Base-by-base conservation (phyloP, 92 coral and sea anemone genomes). In the Zoanthus gigantus region DNA sequence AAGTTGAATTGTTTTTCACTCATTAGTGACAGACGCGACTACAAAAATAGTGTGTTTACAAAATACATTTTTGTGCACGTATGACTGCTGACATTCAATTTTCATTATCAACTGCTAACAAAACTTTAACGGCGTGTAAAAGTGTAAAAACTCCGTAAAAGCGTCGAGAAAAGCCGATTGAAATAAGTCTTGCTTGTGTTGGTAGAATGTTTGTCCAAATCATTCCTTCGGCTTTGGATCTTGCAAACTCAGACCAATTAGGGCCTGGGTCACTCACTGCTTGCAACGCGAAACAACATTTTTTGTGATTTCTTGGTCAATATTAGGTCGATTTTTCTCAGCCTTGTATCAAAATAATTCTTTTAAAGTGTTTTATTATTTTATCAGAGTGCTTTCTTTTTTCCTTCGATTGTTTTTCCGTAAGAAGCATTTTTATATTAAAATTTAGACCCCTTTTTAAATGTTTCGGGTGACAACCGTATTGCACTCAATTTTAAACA, bases 321-420 rank as follows among this genome's bases (percentile, higher is more conserved):
- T 71, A 71, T 71, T 71, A 5, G 75, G 14, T 71, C 75, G 48
- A 71, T 71, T 71, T 71, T 71, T 30, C 16, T 71, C 48, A 71
- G 32, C 75, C 5, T 7, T 15, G 48, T 71, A 71, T 31, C 75
- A 71, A 71, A 71, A 31, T 71, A 71, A 71, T 71, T 71, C 48
- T 71, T 71, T 71, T 31, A 32, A 71, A 32, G 31, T 14, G 75
- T 18, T 82, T 34, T 37, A 37, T 82, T 6, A 11, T 60, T 60
- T 17, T 31, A 44, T 68, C 12, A 82, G 9, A 65, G 17, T 67
- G 7, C 14, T 65, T 8, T 34, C 42, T 34, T 68, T 68, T 23
- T 68, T 68, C 29, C 73, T 28, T 68, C 6, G n/a, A 68, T 68
- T 68, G 73, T 68, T 68, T 68, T 68, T 68, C 7, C 37, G 44